These are phyloP conservation scores for Idaea dimidiata DNA, from an alignment of 2,888 invertebrate genomes.

Conservation along the genomic window DNA sequence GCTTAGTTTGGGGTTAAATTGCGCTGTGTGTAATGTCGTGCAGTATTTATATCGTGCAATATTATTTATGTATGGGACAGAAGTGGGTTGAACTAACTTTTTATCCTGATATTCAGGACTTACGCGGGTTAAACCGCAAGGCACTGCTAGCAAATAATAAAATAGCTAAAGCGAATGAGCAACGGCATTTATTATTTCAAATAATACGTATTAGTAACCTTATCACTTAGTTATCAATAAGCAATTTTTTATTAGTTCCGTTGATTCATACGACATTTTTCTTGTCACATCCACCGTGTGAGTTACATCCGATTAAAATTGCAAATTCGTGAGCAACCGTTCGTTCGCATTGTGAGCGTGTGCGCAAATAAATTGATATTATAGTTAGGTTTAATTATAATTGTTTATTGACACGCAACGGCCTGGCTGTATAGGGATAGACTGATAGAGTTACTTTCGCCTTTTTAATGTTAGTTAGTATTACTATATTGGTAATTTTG, in stretches of 20 bases:
- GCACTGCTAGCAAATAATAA: not conserved
- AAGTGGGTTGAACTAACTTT: no score
- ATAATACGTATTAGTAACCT: not conserved
- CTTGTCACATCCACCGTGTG: slow-evolving; percentile 5
- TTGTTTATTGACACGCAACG: slow-evolving; percentile 46
- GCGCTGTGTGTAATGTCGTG: no score
- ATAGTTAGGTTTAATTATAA: slow-evolving; percentile 36
- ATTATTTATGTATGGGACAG: no score
- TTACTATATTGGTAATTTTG: no score
- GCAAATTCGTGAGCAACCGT: slow-evolving; percentile 47
- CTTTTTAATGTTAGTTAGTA: no score
- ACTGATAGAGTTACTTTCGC: no score
- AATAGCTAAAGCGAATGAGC: not conserved
- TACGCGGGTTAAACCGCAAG: no score
- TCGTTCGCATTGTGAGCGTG: slow-evolving; percentile 25
- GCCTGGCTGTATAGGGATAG: not conserved
- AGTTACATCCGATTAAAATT: slow-evolving; percentile 42
- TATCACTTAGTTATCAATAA: not conserved
- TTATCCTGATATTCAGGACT: no score
- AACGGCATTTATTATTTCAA: not conserved
- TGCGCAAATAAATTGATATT: slow-evolving; percentile 47
- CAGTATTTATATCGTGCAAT: no score
- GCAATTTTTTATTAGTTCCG: not conserved
- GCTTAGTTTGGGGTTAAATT: no score
- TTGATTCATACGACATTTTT: slow-evolving; percentile 1